phyloP scores from a whole-genome alignment of 1,140 invertebrate species.

The Caerostris darwini region DNA sequence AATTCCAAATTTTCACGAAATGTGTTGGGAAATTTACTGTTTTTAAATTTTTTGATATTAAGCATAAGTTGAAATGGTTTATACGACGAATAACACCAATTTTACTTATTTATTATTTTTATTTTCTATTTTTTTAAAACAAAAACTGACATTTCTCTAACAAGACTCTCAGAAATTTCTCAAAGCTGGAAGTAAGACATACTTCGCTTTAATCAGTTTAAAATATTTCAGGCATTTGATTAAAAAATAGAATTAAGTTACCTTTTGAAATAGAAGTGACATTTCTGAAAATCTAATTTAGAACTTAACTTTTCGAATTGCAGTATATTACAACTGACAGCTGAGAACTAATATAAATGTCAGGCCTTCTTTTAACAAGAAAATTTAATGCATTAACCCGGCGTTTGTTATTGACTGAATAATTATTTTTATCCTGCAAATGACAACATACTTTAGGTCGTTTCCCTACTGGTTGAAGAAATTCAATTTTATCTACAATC shows the following conservation, averaged over 20 bases:
- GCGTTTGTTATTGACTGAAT: background rate
- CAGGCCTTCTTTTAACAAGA: background rate
- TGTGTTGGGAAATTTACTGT: too few relatives aligned
- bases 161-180: too few relatives aligned
- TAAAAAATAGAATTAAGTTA: background rate
- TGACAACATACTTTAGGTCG: background rate
- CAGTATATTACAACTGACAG: background rate
- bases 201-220: background rate
- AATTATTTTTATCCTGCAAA: background rate
- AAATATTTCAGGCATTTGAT: background rate
- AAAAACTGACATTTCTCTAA: too few relatives aligned
- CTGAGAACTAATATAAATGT: background rate
- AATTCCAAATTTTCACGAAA: too few relatives aligned
- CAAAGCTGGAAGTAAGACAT: too few relatives aligned
- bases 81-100: too few relatives aligned
- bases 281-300: background rate
- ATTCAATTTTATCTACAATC: constrained; percentile 4
- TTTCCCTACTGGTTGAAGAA: background rate
- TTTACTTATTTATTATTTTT: too few relatives aligned
- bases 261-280: background rate
- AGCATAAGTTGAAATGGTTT: too few relatives aligned
- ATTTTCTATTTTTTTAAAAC: too few relatives aligned
- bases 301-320: background rate
- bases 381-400: background rate
- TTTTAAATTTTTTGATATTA: too few relatives aligned